phyloP scores from a whole-genome alignment of 1,140 invertebrate species.

The Apolygus lucorum region DNA sequence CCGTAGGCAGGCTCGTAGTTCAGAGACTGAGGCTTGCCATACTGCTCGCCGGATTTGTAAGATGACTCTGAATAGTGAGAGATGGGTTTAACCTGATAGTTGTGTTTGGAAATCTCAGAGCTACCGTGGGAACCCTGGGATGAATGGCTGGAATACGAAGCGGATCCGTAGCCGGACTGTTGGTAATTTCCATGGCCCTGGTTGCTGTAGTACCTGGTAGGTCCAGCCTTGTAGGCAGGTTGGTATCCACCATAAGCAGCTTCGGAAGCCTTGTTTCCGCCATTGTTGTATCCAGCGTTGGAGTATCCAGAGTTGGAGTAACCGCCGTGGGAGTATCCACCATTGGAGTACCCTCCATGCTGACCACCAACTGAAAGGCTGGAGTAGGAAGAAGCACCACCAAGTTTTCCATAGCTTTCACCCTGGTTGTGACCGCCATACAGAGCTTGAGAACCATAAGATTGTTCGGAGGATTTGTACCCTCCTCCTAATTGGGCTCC shows the following conservation, averaged over 20 bases:
- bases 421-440: not conserved
- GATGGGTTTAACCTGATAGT: too few relatives aligned
- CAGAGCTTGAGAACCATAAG: not conserved
- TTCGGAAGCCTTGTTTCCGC: too few relatives aligned
- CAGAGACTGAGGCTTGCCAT: not conserved
- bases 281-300: too few relatives aligned
- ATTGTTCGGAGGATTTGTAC: too few relatives aligned
- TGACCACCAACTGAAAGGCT: not conserved
- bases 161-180: not conserved
- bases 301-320: not conserved
- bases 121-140: not conserved
- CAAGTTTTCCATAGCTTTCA: not conserved
- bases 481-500: not conserved
- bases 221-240: too few relatives aligned
- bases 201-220: not conserved
- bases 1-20: not conserved
- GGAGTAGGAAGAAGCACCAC: not conserved
- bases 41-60: too few relatives aligned
- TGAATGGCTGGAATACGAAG: not conserved
- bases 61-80: too few relatives aligned
- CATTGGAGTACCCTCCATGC: not conserved
- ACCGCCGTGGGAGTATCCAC: not conserved
- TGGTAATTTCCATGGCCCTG: not conserved
- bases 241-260: too few relatives aligned
- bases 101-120: too few relatives aligned